Conservation (phyloP, 2,888 invertebrate genomes). For the Orthonevra nobilis region DNA sequence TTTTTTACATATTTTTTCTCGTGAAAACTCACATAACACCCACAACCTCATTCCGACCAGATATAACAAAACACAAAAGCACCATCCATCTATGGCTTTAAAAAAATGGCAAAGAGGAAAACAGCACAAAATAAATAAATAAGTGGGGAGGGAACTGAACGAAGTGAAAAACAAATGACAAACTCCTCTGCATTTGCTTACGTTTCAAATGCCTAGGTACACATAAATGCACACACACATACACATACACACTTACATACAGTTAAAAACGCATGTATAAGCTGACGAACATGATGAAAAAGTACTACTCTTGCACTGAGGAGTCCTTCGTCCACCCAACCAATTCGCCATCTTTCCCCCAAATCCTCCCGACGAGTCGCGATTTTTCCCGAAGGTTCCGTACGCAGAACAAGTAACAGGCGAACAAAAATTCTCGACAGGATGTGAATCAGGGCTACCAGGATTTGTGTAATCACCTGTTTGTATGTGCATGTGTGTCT, state of each 20-base stretch:
- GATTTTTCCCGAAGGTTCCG: constrained; percentile 40
- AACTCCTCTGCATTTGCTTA: constrained; percentile 46
- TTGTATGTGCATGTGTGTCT: too few relatives aligned
- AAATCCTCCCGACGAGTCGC: constrained; percentile 4
- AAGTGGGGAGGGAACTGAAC: constrained; percentile 30
- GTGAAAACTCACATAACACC: constrained; percentile 11
- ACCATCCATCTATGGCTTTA: constrained; percentile 30
- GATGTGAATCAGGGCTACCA: constrained; percentile 19
- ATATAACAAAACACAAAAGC: too few relatives aligned
- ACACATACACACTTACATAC: constrained; percentile 1
- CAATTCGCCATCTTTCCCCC: neutral
- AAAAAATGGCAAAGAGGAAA: constrained; percentile 32
- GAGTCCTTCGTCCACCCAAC: constrained; percentile 42
- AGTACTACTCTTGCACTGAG: constrained; percentile 52
- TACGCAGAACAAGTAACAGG: constrained; percentile 40
- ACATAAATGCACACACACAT: constrained; percentile 19
- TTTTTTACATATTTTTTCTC: constrained; percentile 31
- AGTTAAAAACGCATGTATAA: constrained; percentile 42
- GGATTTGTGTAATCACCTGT: neutral
- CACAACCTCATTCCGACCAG: neutral
- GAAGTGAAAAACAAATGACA: constrained; percentile 31
- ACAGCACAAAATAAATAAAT: constrained; percentile 45
- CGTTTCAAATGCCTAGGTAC: constrained; percentile 38
- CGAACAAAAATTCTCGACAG: constrained; percentile 20
- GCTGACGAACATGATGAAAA: constrained; percentile 39